Evolutionary conservation across 2,888 invertebrate genomes (phyloP).

Genomic region (Leptinotarsa haldemani): DNA sequence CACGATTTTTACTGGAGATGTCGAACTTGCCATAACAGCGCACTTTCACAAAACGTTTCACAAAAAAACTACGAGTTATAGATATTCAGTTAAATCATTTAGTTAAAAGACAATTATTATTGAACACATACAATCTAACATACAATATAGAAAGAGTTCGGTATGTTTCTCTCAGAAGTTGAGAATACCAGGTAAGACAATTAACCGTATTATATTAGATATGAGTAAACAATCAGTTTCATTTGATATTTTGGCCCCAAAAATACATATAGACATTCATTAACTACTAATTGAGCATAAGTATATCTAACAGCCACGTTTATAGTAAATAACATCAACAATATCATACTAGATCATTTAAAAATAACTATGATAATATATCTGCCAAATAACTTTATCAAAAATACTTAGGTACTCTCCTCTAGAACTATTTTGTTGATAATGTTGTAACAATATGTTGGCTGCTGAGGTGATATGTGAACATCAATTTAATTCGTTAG

Average conservation of each 20-base stretch:
- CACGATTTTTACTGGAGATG: conserved; percentile 69
- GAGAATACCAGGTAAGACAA: not conserved
- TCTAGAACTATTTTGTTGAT: conserved; percentile 45
- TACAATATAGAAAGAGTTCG: conserved; percentile 2
- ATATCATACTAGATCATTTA: conserved; percentile 50
- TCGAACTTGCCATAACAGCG: conserved; percentile 60
- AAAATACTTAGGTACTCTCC: conserved; percentile 58
- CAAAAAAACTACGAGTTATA: conserved; percentile 2
- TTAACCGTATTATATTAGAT: not conserved
- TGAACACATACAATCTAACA: conserved; percentile 11
- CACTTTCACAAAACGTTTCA: conserved; percentile 16
- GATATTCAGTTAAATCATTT: not conserved
- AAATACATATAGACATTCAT: conserved; percentile 53
- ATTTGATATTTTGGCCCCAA: conserved; percentile 50
- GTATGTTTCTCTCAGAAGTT: not conserved
- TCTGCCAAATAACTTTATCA: conserved; percentile 59
- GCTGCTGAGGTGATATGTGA: conserved; percentile 47
- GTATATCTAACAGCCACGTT: conserved; percentile 52
- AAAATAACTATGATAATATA: conserved; percentile 50
- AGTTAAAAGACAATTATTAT: conserved; percentile 13
- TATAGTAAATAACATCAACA: conserved; percentile 54
- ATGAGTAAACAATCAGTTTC: conserved; percentile 4
- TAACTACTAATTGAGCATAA: conserved; percentile 56
- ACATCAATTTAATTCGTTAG: conserved; percentile 39
- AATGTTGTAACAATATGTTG: conserved; percentile 38